These are phyloP conservation scores for Malthinus flaveolus DNA, from an alignment of 2,888 invertebrate genomes.

Conservation along the genomic window DNA sequence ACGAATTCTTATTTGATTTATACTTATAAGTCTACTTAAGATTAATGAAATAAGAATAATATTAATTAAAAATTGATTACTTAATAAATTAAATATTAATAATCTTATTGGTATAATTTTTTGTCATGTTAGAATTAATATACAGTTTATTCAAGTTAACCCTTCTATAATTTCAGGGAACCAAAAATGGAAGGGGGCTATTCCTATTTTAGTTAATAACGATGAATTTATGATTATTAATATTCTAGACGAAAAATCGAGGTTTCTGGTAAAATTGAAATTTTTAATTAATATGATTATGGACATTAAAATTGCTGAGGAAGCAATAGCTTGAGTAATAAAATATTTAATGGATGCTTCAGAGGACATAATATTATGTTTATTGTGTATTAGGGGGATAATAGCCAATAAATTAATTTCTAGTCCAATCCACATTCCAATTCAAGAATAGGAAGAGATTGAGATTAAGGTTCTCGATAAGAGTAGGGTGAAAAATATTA, in stretches of 20 bases:
- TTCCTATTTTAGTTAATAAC: constrained; percentile 61
- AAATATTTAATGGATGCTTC: constrained; percentile 67
- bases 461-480: constrained; percentile 57
- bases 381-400: constrained; percentile 61
- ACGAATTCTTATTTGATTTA: constrained; percentile 53
- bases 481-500: constrained; percentile 59
- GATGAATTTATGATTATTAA: constrained; percentile 41
- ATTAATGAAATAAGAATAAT: constrained; percentile 56
- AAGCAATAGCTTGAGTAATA: constrained; percentile 62
- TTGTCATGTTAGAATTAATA: constrained; percentile 66
- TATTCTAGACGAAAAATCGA: background rate
- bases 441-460: constrained; percentile 56
- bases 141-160: constrained; percentile 60
- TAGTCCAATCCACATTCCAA: constrained; percentile 62
- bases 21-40: constrained; percentile 58
- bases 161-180: constrained; percentile 64
- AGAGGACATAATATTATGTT: constrained; percentile 56
- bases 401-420: constrained; percentile 66
- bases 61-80: constrained; percentile 49
- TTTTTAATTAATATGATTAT: constrained; percentile 52
- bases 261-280: constrained; percentile 4
- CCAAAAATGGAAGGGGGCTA: constrained; percentile 64
- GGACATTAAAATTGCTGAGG: constrained; percentile 58
- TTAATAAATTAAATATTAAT: constrained; percentile 52
- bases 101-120: constrained; percentile 66